A percentile compares a stretch with the other conserved stretches of the same genome.
Conservation (phyloP, 2,797 vertebrate genomes). For the Iguana delicatissima region DNA sequence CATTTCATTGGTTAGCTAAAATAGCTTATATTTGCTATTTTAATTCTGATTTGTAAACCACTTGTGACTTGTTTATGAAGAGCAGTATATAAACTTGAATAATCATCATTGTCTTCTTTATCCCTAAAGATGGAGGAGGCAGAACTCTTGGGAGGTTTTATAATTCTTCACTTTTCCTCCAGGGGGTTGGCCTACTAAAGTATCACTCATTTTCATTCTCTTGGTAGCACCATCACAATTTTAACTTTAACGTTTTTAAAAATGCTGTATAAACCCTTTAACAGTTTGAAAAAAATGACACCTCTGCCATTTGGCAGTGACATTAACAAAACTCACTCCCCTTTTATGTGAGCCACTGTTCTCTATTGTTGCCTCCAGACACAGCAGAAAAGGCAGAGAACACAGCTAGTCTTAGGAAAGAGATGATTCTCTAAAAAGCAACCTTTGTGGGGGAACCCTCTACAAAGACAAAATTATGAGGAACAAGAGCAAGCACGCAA, state of each 20-base stretch:
- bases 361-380: background rate
- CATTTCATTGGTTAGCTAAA: background rate
- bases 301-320: background rate
- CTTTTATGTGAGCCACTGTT: background rate
- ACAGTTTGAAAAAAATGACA: conserved; percentile 14
- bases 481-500: background rate
- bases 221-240: background rate
- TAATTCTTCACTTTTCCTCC: background rate
- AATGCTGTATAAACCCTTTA: background rate
- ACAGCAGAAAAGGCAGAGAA: background rate
- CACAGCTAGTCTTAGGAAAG: background rate
- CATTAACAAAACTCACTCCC: conserved; percentile 10
- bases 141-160: background rate
- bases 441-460: background rate
- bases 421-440: background rate
- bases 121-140: background rate
- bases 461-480: background rate
- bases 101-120: background rate
- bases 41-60: background rate
- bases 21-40: background rate
- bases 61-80: background rate
- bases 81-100: background rate
- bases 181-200: background rate
- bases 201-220: background rate
- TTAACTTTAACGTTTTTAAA: background rate